phyloP scores from a whole-genome alignment of 2,113 vertebrate species.

The Jacana jacana region DNA sequence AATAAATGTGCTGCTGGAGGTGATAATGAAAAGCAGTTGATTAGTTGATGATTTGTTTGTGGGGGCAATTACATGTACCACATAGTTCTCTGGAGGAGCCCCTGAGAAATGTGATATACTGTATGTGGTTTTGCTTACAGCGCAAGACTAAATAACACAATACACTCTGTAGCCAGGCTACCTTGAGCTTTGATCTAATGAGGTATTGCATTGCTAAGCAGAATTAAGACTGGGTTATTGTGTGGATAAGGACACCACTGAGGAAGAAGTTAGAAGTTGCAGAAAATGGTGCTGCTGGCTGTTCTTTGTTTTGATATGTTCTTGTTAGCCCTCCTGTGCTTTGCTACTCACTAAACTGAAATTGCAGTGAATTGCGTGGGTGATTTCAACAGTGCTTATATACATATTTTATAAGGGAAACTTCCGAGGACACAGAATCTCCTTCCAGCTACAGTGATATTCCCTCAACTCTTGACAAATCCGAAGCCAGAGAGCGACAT shows the following conservation, averaged over 20 bases:
- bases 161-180: not conserved
- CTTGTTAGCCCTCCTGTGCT: not conserved
- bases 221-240: not conserved
- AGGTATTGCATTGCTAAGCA: conserved; percentile 4
- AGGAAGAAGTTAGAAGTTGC: not conserved
- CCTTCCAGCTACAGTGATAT: not conserved
- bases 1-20: conserved; percentile 56
- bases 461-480: not conserved
- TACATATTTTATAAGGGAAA: not conserved
- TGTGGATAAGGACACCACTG: not conserved
- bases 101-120: conserved; percentile 48
- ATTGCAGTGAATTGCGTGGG: not conserved
- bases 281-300: not conserved
- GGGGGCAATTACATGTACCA: conserved; percentile 60
- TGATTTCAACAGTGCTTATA: not conserved
- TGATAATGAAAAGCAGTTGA: conserved; percentile 68
- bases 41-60: conserved; percentile 66
- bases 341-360: not conserved
- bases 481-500: not conserved
- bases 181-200: conserved; percentile 43
- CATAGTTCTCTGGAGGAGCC: conserved; percentile 20
- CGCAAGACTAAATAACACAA: not conserved
- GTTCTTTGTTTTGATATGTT: not conserved
- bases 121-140: conserved; percentile 37
- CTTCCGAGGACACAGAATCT: rapidly evolving